A percentile compares a stretch with the other conserved stretches of the same genome.
Evolutionary conservation across 2,113 vertebrate genomes (phyloP).

Genomic region (Anser brachyrhynchus): DNA sequence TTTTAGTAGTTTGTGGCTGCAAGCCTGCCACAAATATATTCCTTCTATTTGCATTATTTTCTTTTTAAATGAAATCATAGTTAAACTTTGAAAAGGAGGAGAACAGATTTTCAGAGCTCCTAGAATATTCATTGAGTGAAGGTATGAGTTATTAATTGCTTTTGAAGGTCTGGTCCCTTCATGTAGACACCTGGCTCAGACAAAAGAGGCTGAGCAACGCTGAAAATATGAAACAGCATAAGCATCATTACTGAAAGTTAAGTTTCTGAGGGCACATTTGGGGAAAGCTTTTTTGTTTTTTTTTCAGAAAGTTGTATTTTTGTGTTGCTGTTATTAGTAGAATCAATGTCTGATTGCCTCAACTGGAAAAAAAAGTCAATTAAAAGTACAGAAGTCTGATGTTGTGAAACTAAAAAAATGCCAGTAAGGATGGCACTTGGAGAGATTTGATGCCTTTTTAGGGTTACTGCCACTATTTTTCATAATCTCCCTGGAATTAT

Average conservation of each 20-base stretch:
- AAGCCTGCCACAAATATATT: neutral
- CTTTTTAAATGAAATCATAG: neutral
- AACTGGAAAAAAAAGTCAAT: neutral
- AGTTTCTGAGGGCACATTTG: neutral
- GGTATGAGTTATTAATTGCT: neutral
- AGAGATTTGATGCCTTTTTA: neutral
- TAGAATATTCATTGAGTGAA: neutral
- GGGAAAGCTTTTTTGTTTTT: neutral
- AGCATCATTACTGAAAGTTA: neutral
- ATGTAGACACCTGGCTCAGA: neutral
- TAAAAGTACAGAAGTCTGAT: neutral
- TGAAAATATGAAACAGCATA: neutral
- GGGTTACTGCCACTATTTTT: neutral
- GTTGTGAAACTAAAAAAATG: neutral
- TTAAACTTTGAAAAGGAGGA: neutral
- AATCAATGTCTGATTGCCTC: neutral
- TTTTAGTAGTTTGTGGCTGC: neutral
- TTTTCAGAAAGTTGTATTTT: neutral
- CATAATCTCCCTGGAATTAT: neutral
- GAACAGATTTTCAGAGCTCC: neutral
- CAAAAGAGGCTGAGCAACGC: neutral
- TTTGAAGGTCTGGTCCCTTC: conserved; percentile 9
- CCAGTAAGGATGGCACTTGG: neutral
- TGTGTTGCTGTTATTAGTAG: neutral
- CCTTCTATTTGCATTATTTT: neutral